Evolutionary conservation across 2,888 invertebrate genomes (phyloP).

Genomic region (Gasteruption jaculator): DNA sequence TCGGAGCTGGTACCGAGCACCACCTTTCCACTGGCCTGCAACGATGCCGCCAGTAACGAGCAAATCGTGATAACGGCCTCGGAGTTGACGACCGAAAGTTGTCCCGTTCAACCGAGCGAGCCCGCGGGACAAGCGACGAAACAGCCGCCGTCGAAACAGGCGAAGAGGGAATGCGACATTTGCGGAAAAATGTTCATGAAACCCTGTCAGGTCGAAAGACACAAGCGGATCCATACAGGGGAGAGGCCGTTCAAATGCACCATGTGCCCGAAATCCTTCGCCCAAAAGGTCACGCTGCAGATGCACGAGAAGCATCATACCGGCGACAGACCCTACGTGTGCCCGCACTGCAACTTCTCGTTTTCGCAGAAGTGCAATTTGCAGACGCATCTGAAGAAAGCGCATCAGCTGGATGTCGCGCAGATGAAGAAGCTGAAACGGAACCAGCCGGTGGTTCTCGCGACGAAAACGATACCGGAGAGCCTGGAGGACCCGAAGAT

Average conservation of each 20-base stretch:
- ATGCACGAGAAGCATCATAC: slow-evolving; percentile 60
- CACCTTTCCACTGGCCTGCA: too few species aligned
- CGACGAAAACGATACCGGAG: slow-evolving; percentile 29
- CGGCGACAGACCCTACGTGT: slow-evolving; percentile 56
- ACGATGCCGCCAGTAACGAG: too few species aligned
- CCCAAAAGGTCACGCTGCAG: slow-evolving; percentile 59
- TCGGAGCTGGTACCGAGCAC: too few species aligned
- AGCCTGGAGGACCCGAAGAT: slow-evolving; percentile 28
- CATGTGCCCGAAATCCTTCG: slow-evolving; percentile 59
- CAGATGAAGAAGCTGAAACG: slow-evolving; percentile 32
- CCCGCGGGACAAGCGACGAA: background rate
- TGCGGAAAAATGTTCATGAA: slow-evolving; percentile 57
- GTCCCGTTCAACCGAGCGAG: too few species aligned
- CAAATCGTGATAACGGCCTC: too few species aligned
- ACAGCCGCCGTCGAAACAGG: slow-evolving; percentile 1
- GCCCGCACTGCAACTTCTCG: slow-evolving; percentile 58
- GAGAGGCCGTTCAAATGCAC: slow-evolving; percentile 59
- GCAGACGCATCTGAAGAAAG: slow-evolving; percentile 58
- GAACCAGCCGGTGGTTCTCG: slow-evolving; percentile 26
- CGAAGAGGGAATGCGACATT: slow-evolving; percentile 42
- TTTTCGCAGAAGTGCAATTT: slow-evolving; percentile 61
- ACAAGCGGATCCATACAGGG: slow-evolving; percentile 58
- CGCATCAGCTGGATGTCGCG: slow-evolving; percentile 34
- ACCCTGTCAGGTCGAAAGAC: slow-evolving; percentile 55
- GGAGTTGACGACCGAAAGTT: too few species aligned